These are phyloP conservation scores for Popillia japonica DNA, from an alignment of 1,140 invertebrate genomes.

Conservation along the genomic window DNA sequence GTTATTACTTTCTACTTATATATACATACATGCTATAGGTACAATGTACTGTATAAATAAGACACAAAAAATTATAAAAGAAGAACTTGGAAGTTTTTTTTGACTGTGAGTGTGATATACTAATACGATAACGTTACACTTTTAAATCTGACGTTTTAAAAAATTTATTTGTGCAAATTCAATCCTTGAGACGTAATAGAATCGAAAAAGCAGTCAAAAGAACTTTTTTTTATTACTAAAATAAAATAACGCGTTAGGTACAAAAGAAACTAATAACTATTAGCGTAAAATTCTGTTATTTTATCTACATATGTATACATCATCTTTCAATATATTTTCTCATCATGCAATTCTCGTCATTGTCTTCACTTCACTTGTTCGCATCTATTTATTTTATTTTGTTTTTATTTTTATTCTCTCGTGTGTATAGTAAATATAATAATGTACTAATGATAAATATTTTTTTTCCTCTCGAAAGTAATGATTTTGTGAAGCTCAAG, in stretches of 20 bases:
- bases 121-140: too few relatives aligned
- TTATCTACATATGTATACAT: neutral
- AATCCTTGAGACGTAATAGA: neutral
- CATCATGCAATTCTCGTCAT: neutral
- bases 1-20: neutral
- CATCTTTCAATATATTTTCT: neutral
- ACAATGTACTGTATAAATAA: neutral
- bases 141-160: too few relatives aligned
- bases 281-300: neutral
- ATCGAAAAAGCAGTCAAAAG: neutral
- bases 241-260: slow-evolving; percentile 4
- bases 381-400: neutral
- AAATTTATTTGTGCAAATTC: neutral
- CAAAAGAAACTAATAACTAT: neutral
- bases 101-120: slow-evolving; percentile 31
- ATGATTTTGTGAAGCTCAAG: slow-evolving; percentile 33
- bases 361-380: neutral
- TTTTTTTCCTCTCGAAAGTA: neutral
- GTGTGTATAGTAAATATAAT: slow-evolving; percentile 31
- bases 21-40: neutral
- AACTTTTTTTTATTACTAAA: neutral
- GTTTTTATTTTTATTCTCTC: neutral
- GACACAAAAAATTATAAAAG: neutral
- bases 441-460: slow-evolving; percentile 20
- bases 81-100: slow-evolving; percentile 9